Percentiles rank a stretch among this genome's conserved stretches.
Evolutionary conservation across 2,888 invertebrate genomes (phyloP).

Genomic region (Mythimna loreyi): DNA sequence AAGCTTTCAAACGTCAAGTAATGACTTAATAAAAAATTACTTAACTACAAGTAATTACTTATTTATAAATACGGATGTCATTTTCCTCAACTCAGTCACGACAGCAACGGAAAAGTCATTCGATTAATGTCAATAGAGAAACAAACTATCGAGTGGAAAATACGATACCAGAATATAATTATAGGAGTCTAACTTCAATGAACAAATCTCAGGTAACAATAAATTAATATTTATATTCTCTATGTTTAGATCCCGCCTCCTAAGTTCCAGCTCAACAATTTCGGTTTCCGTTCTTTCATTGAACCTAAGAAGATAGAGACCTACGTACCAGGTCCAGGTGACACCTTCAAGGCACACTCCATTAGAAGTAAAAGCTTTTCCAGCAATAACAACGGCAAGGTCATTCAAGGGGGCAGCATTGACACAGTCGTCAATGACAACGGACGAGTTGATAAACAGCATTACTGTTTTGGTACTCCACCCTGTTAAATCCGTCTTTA

Average conservation of each 20-base stretch:
- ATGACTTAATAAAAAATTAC: no score
- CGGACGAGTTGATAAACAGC: conserved; percentile 32
- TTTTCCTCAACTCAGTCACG: no score
- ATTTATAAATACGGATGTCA: no score
- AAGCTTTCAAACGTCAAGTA: no score
- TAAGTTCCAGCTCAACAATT: conserved; percentile 1
- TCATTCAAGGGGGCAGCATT: conserved; percentile 27
- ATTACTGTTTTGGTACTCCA: background rate
- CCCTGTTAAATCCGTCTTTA: background rate
- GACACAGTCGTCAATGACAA: conserved; percentile 38
- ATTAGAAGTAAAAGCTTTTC: background rate
- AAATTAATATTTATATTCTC: conserved; percentile 3
- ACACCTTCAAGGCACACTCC: conserved; percentile 9
- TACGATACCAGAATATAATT: no score
- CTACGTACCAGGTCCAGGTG: conserved; percentile 26
- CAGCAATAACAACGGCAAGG: conserved; percentile 39
- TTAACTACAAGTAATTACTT: no score
- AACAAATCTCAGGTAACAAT: background rate
- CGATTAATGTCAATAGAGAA: no score
- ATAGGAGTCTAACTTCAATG: background rate
- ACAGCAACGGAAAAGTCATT: no score
- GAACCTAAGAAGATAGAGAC: conserved; percentile 31
- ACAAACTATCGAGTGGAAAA: background rate
- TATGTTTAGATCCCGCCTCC: conserved; percentile 29
- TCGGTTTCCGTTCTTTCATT: background rate